Conservation (phyloP, 2,888 invertebrate species). For the Aphodius sticticus region DNA sequence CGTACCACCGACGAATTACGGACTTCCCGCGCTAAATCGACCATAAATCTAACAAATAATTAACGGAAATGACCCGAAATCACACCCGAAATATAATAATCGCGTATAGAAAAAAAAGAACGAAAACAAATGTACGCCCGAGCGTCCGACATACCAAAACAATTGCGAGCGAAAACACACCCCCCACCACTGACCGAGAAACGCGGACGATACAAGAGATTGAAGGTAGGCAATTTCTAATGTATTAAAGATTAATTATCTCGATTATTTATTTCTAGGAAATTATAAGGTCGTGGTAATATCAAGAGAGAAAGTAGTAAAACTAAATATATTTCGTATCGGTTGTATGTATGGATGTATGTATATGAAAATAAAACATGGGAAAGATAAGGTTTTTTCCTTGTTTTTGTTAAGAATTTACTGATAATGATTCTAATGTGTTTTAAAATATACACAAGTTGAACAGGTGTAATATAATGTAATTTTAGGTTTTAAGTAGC, state of each 20-base stretch:
- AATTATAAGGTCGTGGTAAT: neutral
- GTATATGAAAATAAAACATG: neutral
- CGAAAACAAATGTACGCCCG: neutral
- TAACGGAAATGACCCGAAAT: slow-evolving; percentile 31
- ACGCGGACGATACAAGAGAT: neutral
- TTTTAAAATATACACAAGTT: neutral
- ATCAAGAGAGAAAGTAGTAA: neutral
- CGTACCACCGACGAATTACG: slow-evolving; percentile 19
- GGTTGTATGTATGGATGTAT: too few relatives aligned
- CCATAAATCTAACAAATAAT: slow-evolving; percentile 30
- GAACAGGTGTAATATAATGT: neutral
- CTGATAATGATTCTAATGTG: neutral
- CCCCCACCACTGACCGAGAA: neutral
- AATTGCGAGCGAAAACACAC: neutral
- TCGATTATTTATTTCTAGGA: neutral
- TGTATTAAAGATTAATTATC: neutral
- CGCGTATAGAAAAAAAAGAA: neutral
- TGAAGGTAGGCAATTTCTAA: neutral
- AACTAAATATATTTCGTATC: neutral
- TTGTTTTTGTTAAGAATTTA: neutral
- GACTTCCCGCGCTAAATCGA: neutral
- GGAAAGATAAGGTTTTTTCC: neutral
- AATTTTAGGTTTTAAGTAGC: neutral
- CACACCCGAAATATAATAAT: neutral
- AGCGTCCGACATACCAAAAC: neutral